phyloP scores from a whole-genome alignment of 2,113 vertebrate genomes.

The Rhadina sibilatrix region DNA sequence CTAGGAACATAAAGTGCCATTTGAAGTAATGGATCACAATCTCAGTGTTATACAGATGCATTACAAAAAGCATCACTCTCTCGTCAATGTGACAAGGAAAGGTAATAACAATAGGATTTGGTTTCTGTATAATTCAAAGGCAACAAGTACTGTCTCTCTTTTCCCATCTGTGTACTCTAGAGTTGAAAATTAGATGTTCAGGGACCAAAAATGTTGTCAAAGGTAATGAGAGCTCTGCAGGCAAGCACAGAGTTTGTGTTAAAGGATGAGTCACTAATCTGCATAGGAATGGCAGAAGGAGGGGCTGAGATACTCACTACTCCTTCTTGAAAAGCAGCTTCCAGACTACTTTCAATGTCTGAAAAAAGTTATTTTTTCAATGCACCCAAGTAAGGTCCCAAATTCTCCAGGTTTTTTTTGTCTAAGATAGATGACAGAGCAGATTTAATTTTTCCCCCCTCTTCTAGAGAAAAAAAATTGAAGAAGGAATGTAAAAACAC shows the following conservation, averaged over 20 bases:
- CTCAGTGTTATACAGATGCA: not conserved
- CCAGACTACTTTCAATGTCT: not conserved
- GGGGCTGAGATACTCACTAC: not conserved
- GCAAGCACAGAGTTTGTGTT: slow-evolving; percentile 42
- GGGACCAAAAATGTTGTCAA: slow-evolving; percentile 65
- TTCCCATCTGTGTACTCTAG: slow-evolving; percentile 11
- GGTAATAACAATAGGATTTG: slow-evolving; percentile 32
- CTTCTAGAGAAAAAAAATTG: not conserved
- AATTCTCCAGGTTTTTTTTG: not conserved
- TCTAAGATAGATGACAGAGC: not conserved
- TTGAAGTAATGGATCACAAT: slow-evolving; percentile 15
- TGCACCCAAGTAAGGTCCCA: not conserved
- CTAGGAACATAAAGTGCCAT: not conserved
- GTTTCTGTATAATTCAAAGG: slow-evolving; percentile 5
- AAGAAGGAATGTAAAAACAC: not conserved
- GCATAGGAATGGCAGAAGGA: slow-evolving; percentile 52
- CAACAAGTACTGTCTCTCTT: slow-evolving; percentile 11
- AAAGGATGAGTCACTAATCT: slow-evolving; percentile 63
- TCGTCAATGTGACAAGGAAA: slow-evolving; percentile 15
- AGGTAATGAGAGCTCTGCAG: slow-evolving; percentile 65
- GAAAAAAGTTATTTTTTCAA: not conserved
- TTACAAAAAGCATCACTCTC: slow-evolving; percentile 15
- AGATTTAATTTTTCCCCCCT: not conserved
- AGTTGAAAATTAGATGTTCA: slow-evolving; percentile 68
- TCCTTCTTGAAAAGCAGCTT: slow-evolving; percentile 12